Base-by-base conservation (phyloP, 2,888 invertebrate genomes). In the Syritta pipiens region DNA sequence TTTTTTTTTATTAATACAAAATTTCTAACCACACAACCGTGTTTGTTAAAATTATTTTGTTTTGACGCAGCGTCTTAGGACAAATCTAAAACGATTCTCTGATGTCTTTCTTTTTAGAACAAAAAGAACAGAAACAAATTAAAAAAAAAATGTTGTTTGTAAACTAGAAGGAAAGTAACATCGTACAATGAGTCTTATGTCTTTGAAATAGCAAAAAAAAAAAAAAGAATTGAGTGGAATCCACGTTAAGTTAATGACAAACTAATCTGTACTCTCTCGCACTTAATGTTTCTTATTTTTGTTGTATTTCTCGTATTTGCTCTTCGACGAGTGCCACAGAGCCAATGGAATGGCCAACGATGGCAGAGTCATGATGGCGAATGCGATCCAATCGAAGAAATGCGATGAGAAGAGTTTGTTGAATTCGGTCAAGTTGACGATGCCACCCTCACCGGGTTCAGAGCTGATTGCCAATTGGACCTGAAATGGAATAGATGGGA, bases 371-470 rank as follows among this genome's bases (percentile, higher is more conserved):
- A 99, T 97, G 63, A 99, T 93, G 28, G 97, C 97, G 86, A 99
- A 99, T 20, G 97, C 96, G 60, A 94, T 91, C 99, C 99, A 99
- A 90, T 98, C 98, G 77, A 97, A 95, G 87, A 96, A 94, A 90
- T 98, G 98, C 0, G 98, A 97, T 1, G 98, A 98, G 90, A 98
- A 98, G 86, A 97, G 96, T 89, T 97, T 95, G 89, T 98, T 97
- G 86, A 95, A 98, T 89, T 98, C 98, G 84, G 92, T 94, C 90
- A 94, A 95, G 9, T 96, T 95, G 57, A 97, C 95, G 85, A 98
- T 97, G 62, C 95, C 95, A 82, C 98, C 98, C 90, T 99, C 97
- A 65, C 99, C 99, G 4, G 98, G 99, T 83, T 98, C 95, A 84
- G 97, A 98, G 84, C 93, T 94, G 85, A 91, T 89, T 4, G 93